A percentile compares a stretch with the other conserved stretches of the same genome.
phyloP scores from a whole-genome alignment of 2,113 vertebrate species.

The Origma solitaria region DNA sequence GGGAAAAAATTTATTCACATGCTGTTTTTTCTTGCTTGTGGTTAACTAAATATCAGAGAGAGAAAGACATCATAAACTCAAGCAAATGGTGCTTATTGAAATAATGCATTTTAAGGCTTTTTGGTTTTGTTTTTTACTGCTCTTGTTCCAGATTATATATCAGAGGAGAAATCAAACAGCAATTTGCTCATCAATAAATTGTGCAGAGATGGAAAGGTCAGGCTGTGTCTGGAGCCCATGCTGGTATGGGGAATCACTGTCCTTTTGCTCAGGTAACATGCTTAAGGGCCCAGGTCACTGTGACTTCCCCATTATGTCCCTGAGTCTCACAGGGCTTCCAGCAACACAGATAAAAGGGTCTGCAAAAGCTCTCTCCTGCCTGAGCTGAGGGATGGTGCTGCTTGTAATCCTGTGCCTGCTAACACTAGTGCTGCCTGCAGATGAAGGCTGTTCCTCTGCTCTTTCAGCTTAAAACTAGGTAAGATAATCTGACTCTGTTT shows the following conservation, averaged over 20 bases:
- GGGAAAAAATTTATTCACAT: neutral
- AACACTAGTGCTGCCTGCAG: neutral
- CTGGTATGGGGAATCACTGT: neutral
- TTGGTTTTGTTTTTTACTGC: accelerated
- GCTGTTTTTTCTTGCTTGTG: neutral
- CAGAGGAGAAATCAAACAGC: neutral
- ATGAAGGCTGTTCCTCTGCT: neutral
- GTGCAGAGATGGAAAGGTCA: neutral
- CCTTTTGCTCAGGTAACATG: neutral
- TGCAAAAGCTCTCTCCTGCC: neutral
- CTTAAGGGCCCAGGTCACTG: accelerated
- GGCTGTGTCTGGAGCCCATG: neutral
- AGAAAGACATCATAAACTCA: neutral
- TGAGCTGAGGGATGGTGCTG: neutral
- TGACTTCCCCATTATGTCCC: neutral
- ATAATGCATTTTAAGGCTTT: neutral
- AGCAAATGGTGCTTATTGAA: neutral
- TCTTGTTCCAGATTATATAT: neutral
- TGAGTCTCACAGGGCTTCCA: neutral
- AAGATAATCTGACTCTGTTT: neutral
- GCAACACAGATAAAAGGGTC: neutral
- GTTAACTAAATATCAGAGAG: neutral
- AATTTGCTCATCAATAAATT: neutral
- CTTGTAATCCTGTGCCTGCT: neutral
- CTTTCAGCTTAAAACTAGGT: neutral